Evolutionary conservation across 2,113 vertebrate species (phyloP), one percentile per base, ranked within the genome.

Genomic region (Xenopus borealis): DNA sequence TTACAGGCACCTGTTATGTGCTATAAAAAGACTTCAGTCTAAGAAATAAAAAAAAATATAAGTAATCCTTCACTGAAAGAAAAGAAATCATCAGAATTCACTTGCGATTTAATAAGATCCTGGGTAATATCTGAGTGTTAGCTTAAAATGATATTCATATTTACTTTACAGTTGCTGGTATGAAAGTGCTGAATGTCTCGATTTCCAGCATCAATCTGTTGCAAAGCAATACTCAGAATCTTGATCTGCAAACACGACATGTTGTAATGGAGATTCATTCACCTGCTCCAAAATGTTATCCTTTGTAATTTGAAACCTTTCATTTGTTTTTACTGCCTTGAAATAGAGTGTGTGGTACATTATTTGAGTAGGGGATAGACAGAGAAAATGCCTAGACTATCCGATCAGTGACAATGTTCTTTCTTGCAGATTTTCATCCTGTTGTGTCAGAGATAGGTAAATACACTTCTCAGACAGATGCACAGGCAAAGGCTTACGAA

Each of bases 301-400:
- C 18, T 77, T 77, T 80, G 72, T 63, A 78, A 79, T 79, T 71
- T 78, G 72, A 86, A 86, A 75, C 16, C 13, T 78, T 82, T 81
- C 33, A 66, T 80, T 33, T n/a, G 2, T 79, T 62, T 85, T 65
- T 61, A 7, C 16, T 81, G 73, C 23, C 72, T 10, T 45, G 45
- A 80, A 82, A 78, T 71, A 78, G 57, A 1, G 69, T 85, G 79
- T 83, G 75, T 62, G 10, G 12, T 72, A 72, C 78, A 52, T 47
- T 44, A 72, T 30, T 80, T 79, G 72, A 19, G 58, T 23, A 67
- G 45, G 47, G 40, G 33, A 75, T 50, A 69, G 70, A 72, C 7
- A 17, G 62, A 33, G 30, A 82, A 82, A 70, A 63, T 72, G 72
- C 17, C 46, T 78, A 67, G 11, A 23, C 78, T 50, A 81, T 75